phyloP scores from a whole-genome alignment of 2,113 vertebrate genomes.

The Upupa epops region DNA sequence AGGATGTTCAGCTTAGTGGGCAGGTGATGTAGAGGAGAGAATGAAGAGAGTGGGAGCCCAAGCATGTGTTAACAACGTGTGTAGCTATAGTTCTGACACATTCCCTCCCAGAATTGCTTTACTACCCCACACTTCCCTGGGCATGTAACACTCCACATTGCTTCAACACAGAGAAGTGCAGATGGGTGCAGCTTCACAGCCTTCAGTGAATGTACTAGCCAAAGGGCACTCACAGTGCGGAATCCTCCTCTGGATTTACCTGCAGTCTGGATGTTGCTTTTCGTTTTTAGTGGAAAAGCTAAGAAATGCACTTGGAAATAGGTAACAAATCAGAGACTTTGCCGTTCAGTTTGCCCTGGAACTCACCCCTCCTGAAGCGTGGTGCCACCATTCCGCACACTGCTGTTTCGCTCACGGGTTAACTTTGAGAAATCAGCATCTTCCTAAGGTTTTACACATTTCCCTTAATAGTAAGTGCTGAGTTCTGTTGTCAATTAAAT shows the following conservation, averaged over 20 bases:
- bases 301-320: not conserved
- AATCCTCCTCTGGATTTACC: not conserved
- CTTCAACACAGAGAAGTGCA: not conserved
- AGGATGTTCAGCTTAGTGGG: not conserved
- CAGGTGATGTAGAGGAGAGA: conserved; percentile 41
- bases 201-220: not conserved
- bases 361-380: not conserved
- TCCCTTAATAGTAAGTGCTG: not conserved
- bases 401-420: not conserved
- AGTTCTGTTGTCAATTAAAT: not conserved
- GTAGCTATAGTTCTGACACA: conserved; percentile 1
- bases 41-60: conserved; percentile 17
- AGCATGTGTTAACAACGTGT: conserved; percentile 15
- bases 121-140: conserved; percentile 6
- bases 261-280: not conserved
- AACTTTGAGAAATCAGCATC: not conserved
- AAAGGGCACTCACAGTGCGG: not conserved
- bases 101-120: not conserved
- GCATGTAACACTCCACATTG: not conserved
- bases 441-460: not conserved
- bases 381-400: not conserved
- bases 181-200: not conserved
- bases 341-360: not conserved
- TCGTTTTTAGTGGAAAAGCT: not conserved
- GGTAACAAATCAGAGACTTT: not conserved